Percentiles rank a stretch among this genome's conserved stretches.
Evolutionary conservation across 2,113 vertebrate genomes (phyloP).

Genomic region (Urocolius indicus): DNA sequence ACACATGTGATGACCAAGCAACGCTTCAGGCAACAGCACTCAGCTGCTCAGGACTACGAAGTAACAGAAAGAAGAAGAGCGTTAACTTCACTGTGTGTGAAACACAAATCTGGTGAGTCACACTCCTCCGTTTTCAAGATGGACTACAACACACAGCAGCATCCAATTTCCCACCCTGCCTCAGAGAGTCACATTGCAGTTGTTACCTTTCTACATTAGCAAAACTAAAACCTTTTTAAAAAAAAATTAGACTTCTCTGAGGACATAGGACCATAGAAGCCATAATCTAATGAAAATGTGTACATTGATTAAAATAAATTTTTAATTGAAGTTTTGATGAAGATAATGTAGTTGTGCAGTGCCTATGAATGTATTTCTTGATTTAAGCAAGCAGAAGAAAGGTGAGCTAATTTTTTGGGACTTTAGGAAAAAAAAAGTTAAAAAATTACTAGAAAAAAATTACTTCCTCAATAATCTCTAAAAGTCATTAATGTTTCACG

Average conservation of each 20-base stretch:
- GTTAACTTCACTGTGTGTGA: neutral
- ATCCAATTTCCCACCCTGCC: neutral
- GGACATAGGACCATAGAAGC: neutral
- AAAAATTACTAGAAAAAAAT: neutral
- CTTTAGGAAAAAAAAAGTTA: neutral
- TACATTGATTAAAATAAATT: neutral
- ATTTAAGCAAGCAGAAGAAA: neutral
- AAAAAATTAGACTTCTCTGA: neutral
- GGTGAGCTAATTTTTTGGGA: neutral
- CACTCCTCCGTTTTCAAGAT: neutral
- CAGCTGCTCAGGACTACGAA: neutral
- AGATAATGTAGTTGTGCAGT: neutral
- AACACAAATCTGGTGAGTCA: neutral
- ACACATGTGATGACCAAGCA: neutral
- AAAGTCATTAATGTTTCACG: neutral
- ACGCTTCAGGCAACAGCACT: neutral
- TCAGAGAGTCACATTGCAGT: neutral
- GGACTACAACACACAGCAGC: neutral
- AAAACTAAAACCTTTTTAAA: neutral
- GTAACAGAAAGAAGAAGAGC: neutral
- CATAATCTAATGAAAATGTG: neutral
- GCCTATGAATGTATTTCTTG: rapidly evolving
- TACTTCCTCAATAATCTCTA: neutral
- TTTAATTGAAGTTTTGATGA: neutral
- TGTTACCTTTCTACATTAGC: neutral